phyloP scores from a whole-genome alignment of 2,888 invertebrate species.

The Lycia hirtaria region DNA sequence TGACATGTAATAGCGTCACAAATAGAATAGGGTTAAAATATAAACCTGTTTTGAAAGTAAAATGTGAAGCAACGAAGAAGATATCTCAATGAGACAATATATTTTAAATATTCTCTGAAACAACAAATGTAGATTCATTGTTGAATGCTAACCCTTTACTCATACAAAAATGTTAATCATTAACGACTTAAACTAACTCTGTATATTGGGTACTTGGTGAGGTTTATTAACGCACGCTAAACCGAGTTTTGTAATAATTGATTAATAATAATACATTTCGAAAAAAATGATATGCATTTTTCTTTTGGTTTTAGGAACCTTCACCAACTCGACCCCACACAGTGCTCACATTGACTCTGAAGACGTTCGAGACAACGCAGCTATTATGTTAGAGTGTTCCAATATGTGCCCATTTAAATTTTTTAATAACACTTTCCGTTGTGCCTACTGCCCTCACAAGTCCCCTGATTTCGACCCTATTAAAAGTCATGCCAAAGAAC shows the following conservation, averaged over 20 bases:
- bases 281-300: slow-evolving; percentile 5
- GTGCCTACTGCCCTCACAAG: slow-evolving; percentile 11
- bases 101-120: too few relatives aligned
- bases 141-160: too few relatives aligned
- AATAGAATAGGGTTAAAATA: background rate
- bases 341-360: background rate
- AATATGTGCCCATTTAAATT: slow-evolving; percentile 17
- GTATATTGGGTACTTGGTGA: too few relatives aligned
- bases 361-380: slow-evolving; percentile 16
- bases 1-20: background rate
- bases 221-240: too few relatives aligned
- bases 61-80: too few relatives aligned
- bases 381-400: slow-evolving; percentile 11
- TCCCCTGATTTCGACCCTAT: slow-evolving; percentile 9
- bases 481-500: slow-evolving; percentile 1
- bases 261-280: background rate
- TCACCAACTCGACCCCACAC: slow-evolving; percentile 3
- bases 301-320: slow-evolving; percentile 20
- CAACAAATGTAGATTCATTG: too few relatives aligned
- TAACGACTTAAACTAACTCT: too few relatives aligned
- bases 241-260: background rate
- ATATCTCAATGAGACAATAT: too few relatives aligned
- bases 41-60: background rate
- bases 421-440: slow-evolving; percentile 1
- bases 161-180: too few relatives aligned